phyloP scores from a whole-genome alignment of 2,113 vertebrate genomes.

The Eulemur macaco region DNA sequence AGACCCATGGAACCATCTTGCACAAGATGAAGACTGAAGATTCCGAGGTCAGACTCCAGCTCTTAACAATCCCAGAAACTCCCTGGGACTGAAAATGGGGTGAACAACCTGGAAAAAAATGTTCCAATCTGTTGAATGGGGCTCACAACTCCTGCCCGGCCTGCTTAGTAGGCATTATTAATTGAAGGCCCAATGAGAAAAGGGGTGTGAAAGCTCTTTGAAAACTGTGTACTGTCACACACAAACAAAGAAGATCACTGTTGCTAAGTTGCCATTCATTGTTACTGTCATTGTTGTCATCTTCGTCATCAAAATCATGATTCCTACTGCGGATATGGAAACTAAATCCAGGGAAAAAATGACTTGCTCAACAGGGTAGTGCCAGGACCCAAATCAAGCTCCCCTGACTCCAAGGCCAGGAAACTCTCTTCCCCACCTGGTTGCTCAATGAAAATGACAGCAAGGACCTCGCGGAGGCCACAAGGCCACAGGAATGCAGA shows the following conservation, averaged over 20 bases:
- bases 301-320: background rate
- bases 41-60: background rate
- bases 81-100: background rate
- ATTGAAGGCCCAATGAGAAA: background rate
- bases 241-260: too few relatives aligned
- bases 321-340: background rate
- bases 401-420: background rate
- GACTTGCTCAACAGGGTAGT: background rate
- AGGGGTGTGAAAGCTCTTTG: background rate
- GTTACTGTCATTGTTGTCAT: background rate
- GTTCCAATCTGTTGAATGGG: background rate
- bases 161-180: background rate
- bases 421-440: background rate
- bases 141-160: background rate
- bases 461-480: background rate
- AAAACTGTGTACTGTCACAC: fast-evolving
- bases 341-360: background rate
- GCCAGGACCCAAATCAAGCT: background rate
- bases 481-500: background rate
- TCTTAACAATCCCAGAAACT: background rate
- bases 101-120: background rate
- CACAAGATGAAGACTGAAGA: background rate
- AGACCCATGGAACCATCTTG: background rate
- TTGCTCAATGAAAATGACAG: background rate
- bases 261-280: background rate